These are phyloP conservation scores for Tholera decimalis DNA, from an alignment of 2,888 invertebrate species.

Conservation along the genomic window DNA sequence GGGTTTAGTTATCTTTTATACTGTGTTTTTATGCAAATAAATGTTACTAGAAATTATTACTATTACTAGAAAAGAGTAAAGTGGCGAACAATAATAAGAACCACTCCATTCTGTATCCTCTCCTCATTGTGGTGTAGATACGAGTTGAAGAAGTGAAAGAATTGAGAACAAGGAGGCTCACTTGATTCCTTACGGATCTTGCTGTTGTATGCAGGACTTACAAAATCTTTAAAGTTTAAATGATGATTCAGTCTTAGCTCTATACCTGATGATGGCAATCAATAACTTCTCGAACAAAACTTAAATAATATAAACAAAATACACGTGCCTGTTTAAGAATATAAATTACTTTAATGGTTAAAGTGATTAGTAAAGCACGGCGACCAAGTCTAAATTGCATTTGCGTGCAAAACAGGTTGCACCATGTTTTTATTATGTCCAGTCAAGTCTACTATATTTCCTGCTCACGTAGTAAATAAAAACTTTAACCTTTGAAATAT, in stretches of 20 bases:
- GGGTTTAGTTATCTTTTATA: too few species aligned
- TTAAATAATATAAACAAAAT: conserved; percentile 5
- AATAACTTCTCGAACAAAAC: neutral
- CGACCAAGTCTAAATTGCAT: conserved; percentile 6
- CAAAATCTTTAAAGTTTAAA: neutral
- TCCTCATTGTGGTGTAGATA: neutral
- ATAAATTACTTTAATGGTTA: neutral
- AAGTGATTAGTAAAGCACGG: conserved; percentile 1
- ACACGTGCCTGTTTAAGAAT: neutral
- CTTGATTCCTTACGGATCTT: neutral
- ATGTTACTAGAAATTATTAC: too few species aligned
- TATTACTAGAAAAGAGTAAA: too few species aligned
- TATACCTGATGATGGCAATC: neutral
- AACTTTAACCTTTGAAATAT: conserved; percentile 12
- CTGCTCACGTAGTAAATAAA: conserved; percentile 8
- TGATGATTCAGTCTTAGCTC: neutral
- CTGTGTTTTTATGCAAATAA: too few species aligned
- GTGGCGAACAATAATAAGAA: too few species aligned
- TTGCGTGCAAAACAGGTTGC: conserved; percentile 34
- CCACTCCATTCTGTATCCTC: too few species aligned
- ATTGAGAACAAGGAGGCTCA: too few species aligned
- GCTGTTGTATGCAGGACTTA: neutral
- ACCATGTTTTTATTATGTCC: conserved; percentile 17
- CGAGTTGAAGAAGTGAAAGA: neutral
- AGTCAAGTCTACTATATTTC: conserved; percentile 20